A percentile compares a stretch with the other conserved stretches of the same genome.
Evolutionary conservation across 1,140 invertebrate genomes (phyloP).

Genomic region (Octopus sinensis): DNA sequence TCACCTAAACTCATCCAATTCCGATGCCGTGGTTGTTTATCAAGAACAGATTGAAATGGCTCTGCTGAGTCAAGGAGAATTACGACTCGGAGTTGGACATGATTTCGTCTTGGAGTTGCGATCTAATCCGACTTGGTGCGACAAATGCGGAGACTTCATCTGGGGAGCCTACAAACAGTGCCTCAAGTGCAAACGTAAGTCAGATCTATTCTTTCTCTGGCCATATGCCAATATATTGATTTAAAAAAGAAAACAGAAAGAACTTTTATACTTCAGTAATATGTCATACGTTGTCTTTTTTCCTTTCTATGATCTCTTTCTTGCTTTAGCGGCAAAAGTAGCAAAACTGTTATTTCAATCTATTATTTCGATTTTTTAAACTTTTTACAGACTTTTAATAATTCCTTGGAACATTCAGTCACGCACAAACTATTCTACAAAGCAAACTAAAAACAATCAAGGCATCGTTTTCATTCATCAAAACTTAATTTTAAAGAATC

Average conservation of each 20-base stretch:
- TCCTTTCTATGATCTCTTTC: no score
- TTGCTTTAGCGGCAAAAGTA: no score
- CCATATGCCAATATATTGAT: not conserved
- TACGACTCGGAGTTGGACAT: slow-evolving; percentile 43
- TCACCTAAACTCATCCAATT: not conserved
- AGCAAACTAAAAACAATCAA: no score
- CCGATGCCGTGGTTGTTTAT: slow-evolving; percentile 15
- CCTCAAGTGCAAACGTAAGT: slow-evolving; percentile 55
- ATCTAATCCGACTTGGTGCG: slow-evolving; percentile 60
- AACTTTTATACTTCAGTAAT: not conserved
- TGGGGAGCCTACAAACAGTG: slow-evolving; percentile 59
- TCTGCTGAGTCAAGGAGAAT: slow-evolving; percentile 34
- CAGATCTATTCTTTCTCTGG: slow-evolving; percentile 20
- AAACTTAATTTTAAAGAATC: no score
- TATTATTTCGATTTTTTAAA: no score
- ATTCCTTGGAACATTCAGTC: no score
- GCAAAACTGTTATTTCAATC: no score
- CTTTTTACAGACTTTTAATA: no score
- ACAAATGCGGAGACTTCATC: slow-evolving; percentile 61
- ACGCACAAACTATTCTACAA: no score
- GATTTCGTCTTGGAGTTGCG: slow-evolving; percentile 46
- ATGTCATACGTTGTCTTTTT: not conserved
- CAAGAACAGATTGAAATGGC: slow-evolving; percentile 49
- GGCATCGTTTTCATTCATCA: no score
- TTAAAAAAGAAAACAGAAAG: not conserved